Evolutionary conservation across 2,797 vertebrate species (phyloP).

Genomic region (Myioborus miniatus): DNA sequence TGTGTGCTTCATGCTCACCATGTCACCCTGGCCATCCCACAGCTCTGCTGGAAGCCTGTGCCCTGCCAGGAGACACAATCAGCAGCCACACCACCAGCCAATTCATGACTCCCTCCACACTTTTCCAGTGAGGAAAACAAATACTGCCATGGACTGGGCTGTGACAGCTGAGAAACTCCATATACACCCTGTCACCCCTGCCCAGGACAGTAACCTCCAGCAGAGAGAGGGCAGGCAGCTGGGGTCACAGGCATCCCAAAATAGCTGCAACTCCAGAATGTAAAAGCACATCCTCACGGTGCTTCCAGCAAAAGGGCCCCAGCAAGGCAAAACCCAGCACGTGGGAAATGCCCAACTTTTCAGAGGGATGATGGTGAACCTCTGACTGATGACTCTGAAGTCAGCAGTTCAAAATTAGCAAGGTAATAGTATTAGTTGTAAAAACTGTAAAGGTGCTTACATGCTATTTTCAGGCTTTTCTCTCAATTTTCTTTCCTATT

Average conservation of each 20-base stretch:
- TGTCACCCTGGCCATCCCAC: neutral
- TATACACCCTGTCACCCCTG: neutral
- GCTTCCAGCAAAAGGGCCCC: neutral
- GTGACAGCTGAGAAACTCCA: neutral
- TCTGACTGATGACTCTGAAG: neutral
- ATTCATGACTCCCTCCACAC: neutral
- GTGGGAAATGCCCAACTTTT: neutral
- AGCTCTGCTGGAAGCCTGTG: neutral
- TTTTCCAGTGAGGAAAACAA: neutral
- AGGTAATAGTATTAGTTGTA: neutral
- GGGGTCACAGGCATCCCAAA: slow-evolving; percentile 1
- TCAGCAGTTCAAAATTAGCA: neutral
- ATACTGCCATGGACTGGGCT: neutral
- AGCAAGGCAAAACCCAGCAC: neutral
- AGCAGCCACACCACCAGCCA: neutral
- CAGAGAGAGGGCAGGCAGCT: neutral
- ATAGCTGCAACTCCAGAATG: neutral
- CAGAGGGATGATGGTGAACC: neutral
- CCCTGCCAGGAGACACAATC: neutral
- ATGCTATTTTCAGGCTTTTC: neutral
- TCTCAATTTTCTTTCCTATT: neutral
- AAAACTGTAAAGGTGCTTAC: neutral
- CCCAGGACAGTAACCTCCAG: neutral
- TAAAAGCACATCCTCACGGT: neutral
- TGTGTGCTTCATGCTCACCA: neutral